Conservation (phyloP, 2,113 vertebrate genomes). For the Delphinapterus leucas region DNA sequence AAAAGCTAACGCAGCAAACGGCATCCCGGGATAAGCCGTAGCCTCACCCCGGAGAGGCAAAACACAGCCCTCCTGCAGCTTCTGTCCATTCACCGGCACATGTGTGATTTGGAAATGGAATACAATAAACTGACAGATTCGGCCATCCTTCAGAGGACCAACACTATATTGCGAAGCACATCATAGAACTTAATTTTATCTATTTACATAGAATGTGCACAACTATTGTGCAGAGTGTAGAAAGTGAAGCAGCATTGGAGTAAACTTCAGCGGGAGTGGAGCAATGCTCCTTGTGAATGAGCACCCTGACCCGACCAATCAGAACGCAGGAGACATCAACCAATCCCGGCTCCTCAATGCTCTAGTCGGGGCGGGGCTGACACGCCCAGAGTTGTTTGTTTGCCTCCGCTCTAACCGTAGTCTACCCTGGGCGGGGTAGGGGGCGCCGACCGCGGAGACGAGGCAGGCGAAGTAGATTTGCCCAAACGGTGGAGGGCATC, state of each 20-base stretch:
- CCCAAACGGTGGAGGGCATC: not conserved
- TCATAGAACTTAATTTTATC: not conserved
- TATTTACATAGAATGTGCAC: not conserved
- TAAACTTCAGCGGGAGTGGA: not conserved
- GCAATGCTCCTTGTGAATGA: not conserved
- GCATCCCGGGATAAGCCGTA: not conserved
- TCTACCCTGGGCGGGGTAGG: too few species aligned
- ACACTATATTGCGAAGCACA: not conserved
- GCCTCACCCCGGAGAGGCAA: not conserved
- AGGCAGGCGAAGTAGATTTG: not conserved
- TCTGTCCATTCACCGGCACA: not conserved
- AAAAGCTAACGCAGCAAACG: not conserved
- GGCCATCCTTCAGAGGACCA: not conserved
- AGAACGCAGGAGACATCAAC: not conserved
- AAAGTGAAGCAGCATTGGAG: not conserved
- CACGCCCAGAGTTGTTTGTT: not conserved
- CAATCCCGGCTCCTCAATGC: constrained; percentile 36
- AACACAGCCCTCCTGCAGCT: not conserved
- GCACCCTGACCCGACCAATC: constrained; percentile 7
- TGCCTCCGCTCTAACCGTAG: not conserved
- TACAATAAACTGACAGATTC: not conserved
- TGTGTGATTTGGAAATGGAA: not conserved
- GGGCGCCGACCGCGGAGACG: not conserved
- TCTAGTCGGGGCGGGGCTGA: not conserved
- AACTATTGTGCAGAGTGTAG: not conserved